Conservation (phyloP, 2,797 vertebrate genomes). For the Gymnothorax javanicus region DNA sequence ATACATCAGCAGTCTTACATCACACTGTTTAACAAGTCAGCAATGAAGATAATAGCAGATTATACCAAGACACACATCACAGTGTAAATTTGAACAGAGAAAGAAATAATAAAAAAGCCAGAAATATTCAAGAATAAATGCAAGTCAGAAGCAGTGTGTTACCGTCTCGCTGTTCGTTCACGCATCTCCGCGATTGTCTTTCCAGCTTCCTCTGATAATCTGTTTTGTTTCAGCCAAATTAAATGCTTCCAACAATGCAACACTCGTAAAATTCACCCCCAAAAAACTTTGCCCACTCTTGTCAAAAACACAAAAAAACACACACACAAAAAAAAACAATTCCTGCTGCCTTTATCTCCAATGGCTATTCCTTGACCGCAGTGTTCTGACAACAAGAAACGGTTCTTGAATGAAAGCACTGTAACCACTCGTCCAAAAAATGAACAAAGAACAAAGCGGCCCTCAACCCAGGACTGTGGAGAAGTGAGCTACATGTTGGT, state of each 20-base stretch:
- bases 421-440: neutral
- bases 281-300: conserved; percentile 28
- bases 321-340: neutral
- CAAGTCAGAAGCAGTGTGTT: neutral
- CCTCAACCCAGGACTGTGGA: neutral
- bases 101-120: neutral
- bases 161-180: conserved; percentile 25
- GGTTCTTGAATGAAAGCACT: neutral
- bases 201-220: neutral
- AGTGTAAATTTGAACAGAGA: neutral
- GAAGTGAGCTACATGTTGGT: conserved; percentile 25
- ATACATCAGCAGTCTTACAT: neutral
- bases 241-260: neutral
- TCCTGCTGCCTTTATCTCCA: neutral
- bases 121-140: neutral
- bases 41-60: conserved; percentile 4
- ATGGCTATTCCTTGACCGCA: neutral
- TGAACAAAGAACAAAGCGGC: neutral
- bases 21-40: neutral
- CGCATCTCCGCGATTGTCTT: conserved; percentile 33
- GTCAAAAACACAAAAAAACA: neutral
- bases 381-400: neutral
- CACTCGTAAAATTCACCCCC: neutral
- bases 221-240: neutral
- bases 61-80: neutral